Conservation (phyloP, 2,113 vertebrate genomes). For the Tyto alba region DNA sequence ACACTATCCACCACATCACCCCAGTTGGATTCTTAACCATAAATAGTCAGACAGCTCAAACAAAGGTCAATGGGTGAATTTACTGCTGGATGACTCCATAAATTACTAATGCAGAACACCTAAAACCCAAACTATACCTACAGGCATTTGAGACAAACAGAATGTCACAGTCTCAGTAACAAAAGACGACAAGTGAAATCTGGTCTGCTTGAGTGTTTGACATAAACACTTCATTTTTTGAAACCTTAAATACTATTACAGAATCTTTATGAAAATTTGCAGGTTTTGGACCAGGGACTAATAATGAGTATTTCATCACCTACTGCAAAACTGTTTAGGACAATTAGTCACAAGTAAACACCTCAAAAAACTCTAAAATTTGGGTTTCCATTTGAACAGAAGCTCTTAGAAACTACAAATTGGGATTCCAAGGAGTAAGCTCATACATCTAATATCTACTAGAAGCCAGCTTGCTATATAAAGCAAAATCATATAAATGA, state of each 20-base stretch:
- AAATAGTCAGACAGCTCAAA: background rate
- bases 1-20: background rate
- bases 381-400: background rate
- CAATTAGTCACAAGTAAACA: background rate
- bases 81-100: constrained; percentile 20
- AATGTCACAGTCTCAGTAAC: background rate
- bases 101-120: constrained; percentile 8
- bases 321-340: background rate
- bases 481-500: background rate
- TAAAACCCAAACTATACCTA: constrained; percentile 12
- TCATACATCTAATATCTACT: background rate
- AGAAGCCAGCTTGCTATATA: background rate
- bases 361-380: background rate
- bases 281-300: background rate
- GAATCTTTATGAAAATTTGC: background rate
- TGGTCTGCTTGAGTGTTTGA: background rate
- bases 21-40: background rate
- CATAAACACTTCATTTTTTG: background rate
- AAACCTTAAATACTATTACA: background rate
- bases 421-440: background rate
- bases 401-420: background rate
- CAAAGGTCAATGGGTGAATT: constrained; percentile 26
- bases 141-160: background rate
- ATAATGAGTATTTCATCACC: background rate
- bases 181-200: background rate